Percentiles rank a stretch among this genome's conserved stretches.
Evolutionary conservation across 2,888 invertebrate species (phyloP).

Genomic region (Apeira syringaria): DNA sequence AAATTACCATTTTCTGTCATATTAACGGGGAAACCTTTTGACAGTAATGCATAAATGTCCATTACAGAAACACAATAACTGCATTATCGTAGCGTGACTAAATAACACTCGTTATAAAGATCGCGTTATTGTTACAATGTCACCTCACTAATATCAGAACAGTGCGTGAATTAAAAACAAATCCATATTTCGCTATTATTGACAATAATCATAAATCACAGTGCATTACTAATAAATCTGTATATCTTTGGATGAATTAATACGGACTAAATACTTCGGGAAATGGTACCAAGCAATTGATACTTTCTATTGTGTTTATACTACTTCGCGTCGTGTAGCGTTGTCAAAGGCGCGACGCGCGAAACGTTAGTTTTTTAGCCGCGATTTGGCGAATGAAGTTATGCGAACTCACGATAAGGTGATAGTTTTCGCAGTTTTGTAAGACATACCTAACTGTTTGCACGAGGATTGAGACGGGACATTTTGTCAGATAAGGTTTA

Average conservation of each 20-base stretch:
- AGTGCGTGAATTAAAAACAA: slow-evolving; percentile 14
- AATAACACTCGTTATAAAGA: background rate
- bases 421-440: background rate
- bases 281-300: slow-evolving; percentile 9
- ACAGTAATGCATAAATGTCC: background rate
- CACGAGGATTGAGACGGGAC: no score
- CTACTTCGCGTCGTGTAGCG: slow-evolving; percentile 9
- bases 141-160: background rate
- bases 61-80: background rate
- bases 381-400: slow-evolving; percentile 8
- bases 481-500: no score
- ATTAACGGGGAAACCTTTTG: background rate
- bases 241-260: slow-evolving; percentile 12
- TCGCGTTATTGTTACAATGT: background rate
- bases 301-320: slow-evolving; percentile 30
- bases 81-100: slow-evolving; percentile 4
- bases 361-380: slow-evolving; percentile 16
- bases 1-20: no score
- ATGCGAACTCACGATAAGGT: background rate
- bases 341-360: slow-evolving; percentile 21
- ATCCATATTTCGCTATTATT: slow-evolving; percentile 13
- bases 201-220: slow-evolving; percentile 8
- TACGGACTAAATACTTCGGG: slow-evolving; percentile 6
- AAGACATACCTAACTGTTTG: background rate
- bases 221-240: slow-evolving; percentile 4